Evolutionary conservation across 1,140 invertebrate species (phyloP).

Genomic region (Rhysida immarginata): DNA sequence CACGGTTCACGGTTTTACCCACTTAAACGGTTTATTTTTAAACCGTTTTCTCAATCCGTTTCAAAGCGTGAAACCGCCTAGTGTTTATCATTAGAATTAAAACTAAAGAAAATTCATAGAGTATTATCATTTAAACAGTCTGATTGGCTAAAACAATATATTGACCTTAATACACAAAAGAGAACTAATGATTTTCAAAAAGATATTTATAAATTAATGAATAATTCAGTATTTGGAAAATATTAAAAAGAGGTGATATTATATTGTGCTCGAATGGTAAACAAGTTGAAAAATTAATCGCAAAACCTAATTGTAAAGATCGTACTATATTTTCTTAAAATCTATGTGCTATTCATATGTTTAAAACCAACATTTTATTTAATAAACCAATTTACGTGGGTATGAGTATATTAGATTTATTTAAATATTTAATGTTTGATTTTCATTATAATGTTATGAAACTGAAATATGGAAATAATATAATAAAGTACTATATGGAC

Average conservation of each 20-base stretch:
- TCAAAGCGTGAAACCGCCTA: no score
- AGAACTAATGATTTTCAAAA: constrained; percentile 23
- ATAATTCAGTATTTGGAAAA: constrained; percentile 34
- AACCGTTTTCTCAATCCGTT: no score
- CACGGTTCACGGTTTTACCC: no score
- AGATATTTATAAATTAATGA: constrained; percentile 37
- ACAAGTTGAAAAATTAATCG: constrained; percentile 23
- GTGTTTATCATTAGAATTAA: constrained; percentile 18
- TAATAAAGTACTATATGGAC: no score
- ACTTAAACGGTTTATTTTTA: no score
- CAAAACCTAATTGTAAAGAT: constrained; percentile 28
- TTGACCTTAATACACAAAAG: constrained; percentile 23
- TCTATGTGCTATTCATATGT: constrained; percentile 11
- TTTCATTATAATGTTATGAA: constrained; percentile 24
- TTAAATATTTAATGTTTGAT: constrained; percentile 22
- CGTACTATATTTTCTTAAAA: constrained; percentile 16
- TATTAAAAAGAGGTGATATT: constrained; percentile 29
- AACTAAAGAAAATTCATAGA: constrained; percentile 25
- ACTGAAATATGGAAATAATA: constrained; percentile 20
- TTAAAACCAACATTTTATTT: constrained; percentile 16
- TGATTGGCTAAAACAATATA: constrained; percentile 24
- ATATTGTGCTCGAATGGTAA: constrained; percentile 23
- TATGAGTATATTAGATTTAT: constrained; percentile 17
- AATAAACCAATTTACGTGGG: constrained; percentile 20
- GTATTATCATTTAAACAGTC: constrained; percentile 24